Percentiles rank a stretch among this genome's conserved stretches.
These are phyloP conservation scores for Perca schrenkii DNA, from an alignment of 2,113 vertebrate species.

Conservation along the genomic window DNA sequence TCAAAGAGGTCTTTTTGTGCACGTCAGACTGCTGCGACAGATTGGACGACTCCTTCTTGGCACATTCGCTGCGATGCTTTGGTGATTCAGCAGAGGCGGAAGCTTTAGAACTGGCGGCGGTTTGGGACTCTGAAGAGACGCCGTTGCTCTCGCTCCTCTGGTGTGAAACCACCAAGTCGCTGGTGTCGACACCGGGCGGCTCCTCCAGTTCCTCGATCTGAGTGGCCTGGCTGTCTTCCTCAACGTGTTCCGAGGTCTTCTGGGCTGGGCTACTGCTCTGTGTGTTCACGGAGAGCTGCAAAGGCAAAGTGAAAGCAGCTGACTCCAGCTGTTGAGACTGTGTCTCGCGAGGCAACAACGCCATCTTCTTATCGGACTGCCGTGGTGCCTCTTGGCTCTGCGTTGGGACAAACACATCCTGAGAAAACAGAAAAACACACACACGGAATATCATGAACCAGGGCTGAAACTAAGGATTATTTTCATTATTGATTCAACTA, in stretches of 20 bases:
- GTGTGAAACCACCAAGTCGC: slow-evolving; percentile 33
- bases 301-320: slow-evolving; percentile 64
- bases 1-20: slow-evolving; percentile 22
- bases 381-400: slow-evolving; percentile 84
- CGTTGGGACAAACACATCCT: slow-evolving; percentile 95
- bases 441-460: background rate
- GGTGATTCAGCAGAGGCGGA: slow-evolving; percentile 12
- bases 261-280: slow-evolving; percentile 71
- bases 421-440: slow-evolving; percentile 28
- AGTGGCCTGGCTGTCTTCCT: slow-evolving; percentile 86
- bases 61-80: slow-evolving; percentile 7
- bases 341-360: slow-evolving; percentile 29
- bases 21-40: slow-evolving; percentile 24
- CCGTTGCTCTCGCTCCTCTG: slow-evolving; percentile 35
- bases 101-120: slow-evolving; percentile 3
- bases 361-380: slow-evolving; percentile 17
- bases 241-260: slow-evolving; percentile 42
- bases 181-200: slow-evolving; percentile 17
- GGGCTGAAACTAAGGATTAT: no score
- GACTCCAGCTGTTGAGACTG: slow-evolving; percentile 59
- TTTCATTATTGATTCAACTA: background rate
- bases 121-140: slow-evolving; percentile 18
- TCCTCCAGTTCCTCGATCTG: slow-evolving; percentile 83
- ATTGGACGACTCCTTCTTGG: slow-evolving; percentile 21
- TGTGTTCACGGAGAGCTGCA: slow-evolving; percentile 86